Evolutionary conservation across 2,113 vertebrate species (phyloP).

Genomic region (Mellivora capensis): DNA sequence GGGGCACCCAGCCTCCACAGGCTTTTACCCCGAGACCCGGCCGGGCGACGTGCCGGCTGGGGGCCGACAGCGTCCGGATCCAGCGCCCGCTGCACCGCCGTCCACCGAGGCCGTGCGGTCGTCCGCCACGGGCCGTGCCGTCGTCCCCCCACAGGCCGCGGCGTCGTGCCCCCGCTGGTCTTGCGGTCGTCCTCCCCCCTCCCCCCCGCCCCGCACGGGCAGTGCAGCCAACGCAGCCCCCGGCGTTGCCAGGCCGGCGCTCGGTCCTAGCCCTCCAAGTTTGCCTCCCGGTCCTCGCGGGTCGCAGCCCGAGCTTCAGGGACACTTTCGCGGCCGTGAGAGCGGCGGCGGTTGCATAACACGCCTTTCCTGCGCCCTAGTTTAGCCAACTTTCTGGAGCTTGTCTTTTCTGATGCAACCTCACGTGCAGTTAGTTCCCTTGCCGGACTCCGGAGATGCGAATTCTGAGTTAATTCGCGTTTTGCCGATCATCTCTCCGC

Average conservation of each 20-base stretch:
- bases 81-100: not conserved
- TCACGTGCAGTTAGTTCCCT: not conserved
- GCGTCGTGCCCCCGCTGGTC: not conserved
- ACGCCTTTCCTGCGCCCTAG: not conserved
- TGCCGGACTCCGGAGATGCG: not conserved
- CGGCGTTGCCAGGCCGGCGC: not conserved
- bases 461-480: fast-evolving
- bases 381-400: not conserved
- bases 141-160: not conserved
- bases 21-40: not conserved
- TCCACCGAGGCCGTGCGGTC: constrained; percentile 25
- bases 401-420: not conserved
- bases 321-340: not conserved
- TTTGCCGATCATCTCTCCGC: not conserved
- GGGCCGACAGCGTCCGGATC: not conserved
- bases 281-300: not conserved
- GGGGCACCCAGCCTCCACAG: not conserved
- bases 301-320: not conserved
- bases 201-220: not conserved
- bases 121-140: not conserved
- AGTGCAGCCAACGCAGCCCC: not conserved
- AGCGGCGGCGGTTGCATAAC: constrained; percentile 30
- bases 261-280: not conserved
- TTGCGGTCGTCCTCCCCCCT: not conserved
- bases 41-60: not conserved